Evolutionary conservation across 2,797 vertebrate genomes (phyloP), one percentile per base, ranked within the genome.

Genomic region (Benthosema pterotum): DNA sequence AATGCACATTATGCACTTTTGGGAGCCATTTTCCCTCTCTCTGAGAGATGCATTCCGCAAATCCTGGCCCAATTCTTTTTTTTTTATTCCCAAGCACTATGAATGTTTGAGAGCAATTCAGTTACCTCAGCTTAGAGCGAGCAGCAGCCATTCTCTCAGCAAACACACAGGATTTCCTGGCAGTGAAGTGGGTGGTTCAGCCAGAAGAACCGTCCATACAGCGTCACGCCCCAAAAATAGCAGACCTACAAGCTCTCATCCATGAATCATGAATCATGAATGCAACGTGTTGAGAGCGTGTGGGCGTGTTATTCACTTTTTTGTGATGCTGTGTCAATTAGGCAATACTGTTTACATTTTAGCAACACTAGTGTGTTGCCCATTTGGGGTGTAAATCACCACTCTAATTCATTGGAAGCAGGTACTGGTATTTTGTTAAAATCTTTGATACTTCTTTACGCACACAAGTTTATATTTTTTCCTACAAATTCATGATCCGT

Each of bases 21-120:
- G 88, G 96, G 95, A 97, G 96, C 95, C 96, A 95, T 92, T 94
- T 96, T 96, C 96, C 96, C 95, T 94, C 94, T 91, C 92, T 90
- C 83, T 53, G 84, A 87, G 84, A 84, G n/a, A 86, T 83, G 84
- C 79, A 82, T 87, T 87, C 69, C 69, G 76, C 73, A 82, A 77
- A 85, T 86, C 86, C 84, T 85, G 83, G 82, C 82, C 78, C 74
- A 77, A 79, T 77, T 75, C 2, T 74, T 53, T 38, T 62, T 32
- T 19, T 25, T n/a, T n/a, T n/a, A n/a, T n/a, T n/a, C n/a, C n/a
- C 11, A 57, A 80, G 72, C 52, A 69, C 73, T 43, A 32, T 47
- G 67, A 79, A 56, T 62, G 52, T 73, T 68, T 58, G 60, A 75
- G 82, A 82, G 77, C 49, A 18, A 65, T 79, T 85, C 47, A 89